Evolutionary conservation across 2,888 invertebrate species (phyloP).

Genomic region (Drosophila pseudotalamancana): DNA sequence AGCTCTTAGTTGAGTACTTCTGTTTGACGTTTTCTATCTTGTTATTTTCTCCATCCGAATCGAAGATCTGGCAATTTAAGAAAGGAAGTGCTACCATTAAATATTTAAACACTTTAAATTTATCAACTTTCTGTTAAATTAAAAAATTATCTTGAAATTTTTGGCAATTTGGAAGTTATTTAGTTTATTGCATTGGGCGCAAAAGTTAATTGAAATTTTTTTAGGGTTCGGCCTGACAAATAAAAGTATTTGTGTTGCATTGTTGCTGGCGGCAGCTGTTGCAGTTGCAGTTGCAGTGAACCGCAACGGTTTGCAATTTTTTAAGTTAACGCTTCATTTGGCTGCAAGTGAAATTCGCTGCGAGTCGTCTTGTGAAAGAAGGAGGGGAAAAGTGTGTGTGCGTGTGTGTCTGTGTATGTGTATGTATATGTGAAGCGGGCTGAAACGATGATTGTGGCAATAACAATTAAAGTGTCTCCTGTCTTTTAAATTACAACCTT

Average conservation of each 20-base stretch:
- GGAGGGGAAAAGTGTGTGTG: background rate
- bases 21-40: too few species aligned
- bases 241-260: conserved; percentile 52
- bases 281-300: conserved; percentile 59
- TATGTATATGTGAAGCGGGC: conserved; percentile 4
- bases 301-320: conserved; percentile 73
- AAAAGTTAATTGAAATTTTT: conserved; percentile 74
- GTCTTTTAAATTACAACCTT: conserved; percentile 18
- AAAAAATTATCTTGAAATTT: background rate
- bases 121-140: background rate
- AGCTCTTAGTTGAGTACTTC: too few species aligned
- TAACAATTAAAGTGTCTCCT: conserved; percentile 22
- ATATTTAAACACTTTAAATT: background rate
- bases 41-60: too few species aligned
- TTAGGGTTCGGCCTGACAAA: conserved; percentile 57
- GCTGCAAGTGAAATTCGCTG: conserved; percentile 64
- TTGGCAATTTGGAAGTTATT: conserved; percentile 6
- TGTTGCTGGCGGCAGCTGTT: conserved; percentile 36
- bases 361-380: background rate
- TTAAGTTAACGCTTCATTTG: conserved; percentile 75
- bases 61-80: background rate
- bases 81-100: background rate
- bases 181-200: conserved; percentile 23
- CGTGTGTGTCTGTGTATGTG: too few species aligned
- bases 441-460: conserved; percentile 10